Conservation (phyloP, 2,113 vertebrate species). For the Corythornis vintsioides region DNA sequence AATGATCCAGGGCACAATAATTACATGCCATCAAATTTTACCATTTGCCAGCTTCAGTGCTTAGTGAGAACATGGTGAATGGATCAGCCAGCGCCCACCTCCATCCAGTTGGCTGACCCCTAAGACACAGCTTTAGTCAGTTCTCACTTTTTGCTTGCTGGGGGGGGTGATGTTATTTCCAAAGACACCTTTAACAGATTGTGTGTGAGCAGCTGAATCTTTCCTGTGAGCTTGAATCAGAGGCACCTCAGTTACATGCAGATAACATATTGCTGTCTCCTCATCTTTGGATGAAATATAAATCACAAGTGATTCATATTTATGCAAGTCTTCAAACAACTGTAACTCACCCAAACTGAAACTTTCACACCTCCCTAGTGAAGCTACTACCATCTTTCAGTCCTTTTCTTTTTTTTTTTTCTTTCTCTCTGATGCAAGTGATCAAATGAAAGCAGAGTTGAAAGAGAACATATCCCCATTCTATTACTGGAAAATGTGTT, state of each 20-base stretch:
- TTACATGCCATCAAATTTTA: background rate
- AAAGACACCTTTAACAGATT: background rate
- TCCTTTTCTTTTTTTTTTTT: background rate
- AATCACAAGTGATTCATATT: constrained; percentile 36
- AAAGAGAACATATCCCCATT: background rate
- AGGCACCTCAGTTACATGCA: background rate
- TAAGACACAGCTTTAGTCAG: background rate
- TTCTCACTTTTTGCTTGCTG: background rate
- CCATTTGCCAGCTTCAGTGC: background rate
- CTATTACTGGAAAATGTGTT: background rate
- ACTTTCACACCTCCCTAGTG: background rate
- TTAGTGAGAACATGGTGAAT: background rate
- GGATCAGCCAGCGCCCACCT: background rate
- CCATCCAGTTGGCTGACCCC: background rate
- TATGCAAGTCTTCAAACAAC: constrained; percentile 15
- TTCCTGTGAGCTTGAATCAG: background rate
- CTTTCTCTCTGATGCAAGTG: background rate
- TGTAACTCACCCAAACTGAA: background rate
- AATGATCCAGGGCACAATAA: background rate
- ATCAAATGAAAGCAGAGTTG: constrained; percentile 8
- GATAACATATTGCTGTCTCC: background rate
- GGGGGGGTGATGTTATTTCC: background rate
- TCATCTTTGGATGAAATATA: constrained; percentile 17
- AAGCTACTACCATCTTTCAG: background rate
- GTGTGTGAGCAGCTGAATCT: background rate